Evolutionary conservation across 2,888 invertebrate species (phyloP).

Genomic region (Xiphydria camelus): DNA sequence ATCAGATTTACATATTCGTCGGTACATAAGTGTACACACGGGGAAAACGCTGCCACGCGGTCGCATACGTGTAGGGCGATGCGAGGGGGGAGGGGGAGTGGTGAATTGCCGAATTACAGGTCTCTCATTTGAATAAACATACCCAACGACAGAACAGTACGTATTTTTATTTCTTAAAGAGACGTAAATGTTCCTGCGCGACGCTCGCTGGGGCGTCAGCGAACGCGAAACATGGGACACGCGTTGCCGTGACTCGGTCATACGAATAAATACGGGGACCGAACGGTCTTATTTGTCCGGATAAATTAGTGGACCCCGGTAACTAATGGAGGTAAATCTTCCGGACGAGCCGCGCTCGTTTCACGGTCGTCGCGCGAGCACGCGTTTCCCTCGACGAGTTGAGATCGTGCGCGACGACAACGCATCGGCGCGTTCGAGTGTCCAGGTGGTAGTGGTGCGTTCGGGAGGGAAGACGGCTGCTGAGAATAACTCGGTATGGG

Average conservation of each 20-base stretch:
- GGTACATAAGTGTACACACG: constrained; percentile 11
- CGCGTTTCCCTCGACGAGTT: too few species aligned
- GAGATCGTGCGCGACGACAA: too few species aligned
- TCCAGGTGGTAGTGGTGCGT: too few species aligned
- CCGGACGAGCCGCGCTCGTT: too few species aligned
- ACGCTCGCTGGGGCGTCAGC: neutral
- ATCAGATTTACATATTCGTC: constrained; percentile 14
- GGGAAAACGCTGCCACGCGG: constrained; percentile 4
- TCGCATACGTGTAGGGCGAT: neutral
- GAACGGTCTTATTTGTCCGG: constrained; percentile 17
- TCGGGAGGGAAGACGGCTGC: too few species aligned
- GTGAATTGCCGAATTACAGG: constrained; percentile 42
- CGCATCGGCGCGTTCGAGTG: too few species aligned
- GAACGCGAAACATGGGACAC: constrained; percentile 1
- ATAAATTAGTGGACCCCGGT: constrained; percentile 12
- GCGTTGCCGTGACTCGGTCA: constrained; percentile 6
- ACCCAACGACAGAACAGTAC: constrained; percentile 29
- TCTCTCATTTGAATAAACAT: constrained; percentile 42
- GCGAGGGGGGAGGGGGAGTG: constrained; percentile 14
- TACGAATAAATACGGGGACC: constrained; percentile 13
- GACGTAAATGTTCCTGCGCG: constrained; percentile 17
- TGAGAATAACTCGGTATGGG: too few species aligned
- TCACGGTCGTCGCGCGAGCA: too few species aligned
- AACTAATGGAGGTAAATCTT: constrained; percentile 12
- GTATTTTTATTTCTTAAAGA: constrained; percentile 23